Percentiles rank a stretch among this genome's conserved stretches.
Evolutionary conservation across 2,888 invertebrate species (phyloP).

Genomic region (Pollenia amentaria): DNA sequence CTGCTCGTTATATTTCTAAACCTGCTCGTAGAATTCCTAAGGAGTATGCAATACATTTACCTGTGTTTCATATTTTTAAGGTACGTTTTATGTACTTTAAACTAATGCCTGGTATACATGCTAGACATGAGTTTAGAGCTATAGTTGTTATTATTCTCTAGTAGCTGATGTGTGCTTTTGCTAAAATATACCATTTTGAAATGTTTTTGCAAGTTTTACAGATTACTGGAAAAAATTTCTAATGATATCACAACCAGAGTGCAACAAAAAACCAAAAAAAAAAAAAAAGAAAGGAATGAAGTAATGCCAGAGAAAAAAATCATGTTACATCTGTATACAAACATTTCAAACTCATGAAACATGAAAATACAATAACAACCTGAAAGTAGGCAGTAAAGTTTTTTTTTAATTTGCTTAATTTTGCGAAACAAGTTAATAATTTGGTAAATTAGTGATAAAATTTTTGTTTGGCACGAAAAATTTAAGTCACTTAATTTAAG

Average conservation of each 20-base stretch:
- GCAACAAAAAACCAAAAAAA: not conserved
- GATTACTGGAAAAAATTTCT: constrained; percentile 48
- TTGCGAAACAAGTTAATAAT: too few relatives aligned
- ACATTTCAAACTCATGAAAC: not conserved
- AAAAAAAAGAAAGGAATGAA: not conserved
- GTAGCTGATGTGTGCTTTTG: constrained; percentile 12
- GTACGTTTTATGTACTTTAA: constrained; percentile 43
- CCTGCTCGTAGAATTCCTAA: not conserved
- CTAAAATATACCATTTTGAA: constrained; percentile 26
- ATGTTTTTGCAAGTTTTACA: constrained; percentile 41
- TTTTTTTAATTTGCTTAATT: too few relatives aligned
- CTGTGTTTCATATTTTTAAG: constrained; percentile 53
- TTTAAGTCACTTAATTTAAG: too few relatives aligned
- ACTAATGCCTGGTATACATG: constrained; percentile 62
- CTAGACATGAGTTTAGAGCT: constrained; percentile 41
- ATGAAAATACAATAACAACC: not conserved
- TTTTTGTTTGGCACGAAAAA: too few relatives aligned
- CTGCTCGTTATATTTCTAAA: too few relatives aligned
- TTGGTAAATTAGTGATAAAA: too few relatives aligned
- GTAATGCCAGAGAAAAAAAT: not conserved
- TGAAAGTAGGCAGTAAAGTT: constrained; percentile 31
- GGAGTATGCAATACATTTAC: not conserved
- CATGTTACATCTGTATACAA: not conserved
- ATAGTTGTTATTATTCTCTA: not conserved
- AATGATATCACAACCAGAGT: constrained; percentile 30